Conservation (phyloP, 2,797 vertebrate species). For the Lacerta bilineata region DNA sequence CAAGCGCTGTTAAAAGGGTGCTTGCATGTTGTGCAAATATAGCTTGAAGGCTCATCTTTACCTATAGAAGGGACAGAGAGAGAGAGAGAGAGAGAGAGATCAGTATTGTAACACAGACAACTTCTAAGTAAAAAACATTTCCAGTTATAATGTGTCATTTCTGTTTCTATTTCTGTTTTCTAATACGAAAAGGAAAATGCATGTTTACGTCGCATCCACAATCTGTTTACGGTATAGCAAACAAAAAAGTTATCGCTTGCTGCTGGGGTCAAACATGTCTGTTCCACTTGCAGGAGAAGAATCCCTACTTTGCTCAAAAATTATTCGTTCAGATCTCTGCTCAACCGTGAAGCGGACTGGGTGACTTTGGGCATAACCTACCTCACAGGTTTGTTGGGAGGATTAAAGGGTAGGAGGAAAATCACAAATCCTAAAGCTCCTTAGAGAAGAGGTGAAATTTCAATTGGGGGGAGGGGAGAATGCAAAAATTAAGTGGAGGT, state of each 20-base stretch:
- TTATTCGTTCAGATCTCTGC: background rate
- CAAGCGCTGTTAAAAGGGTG: slow-evolving; percentile 97
- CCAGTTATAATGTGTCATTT: slow-evolving; percentile 68
- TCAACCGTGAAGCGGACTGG: background rate
- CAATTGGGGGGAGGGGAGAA: background rate
- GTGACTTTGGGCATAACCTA: background rate
- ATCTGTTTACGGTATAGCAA: background rate
- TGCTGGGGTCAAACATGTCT: background rate
- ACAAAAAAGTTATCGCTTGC: background rate
- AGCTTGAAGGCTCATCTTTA: slow-evolving; percentile 97
- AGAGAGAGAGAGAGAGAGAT: slow-evolving; percentile 71
- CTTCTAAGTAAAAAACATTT: slow-evolving; percentile 42
- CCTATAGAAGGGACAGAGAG: slow-evolving; percentile 75
- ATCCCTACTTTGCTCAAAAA: background rate
- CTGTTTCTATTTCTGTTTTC: slow-evolving; percentile 8
- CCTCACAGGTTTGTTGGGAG: background rate
- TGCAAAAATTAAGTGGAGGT: background rate
- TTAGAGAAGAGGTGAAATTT: background rate
- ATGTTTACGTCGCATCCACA: background rate
- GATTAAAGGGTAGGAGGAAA: background rate
- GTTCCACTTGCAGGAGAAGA: background rate
- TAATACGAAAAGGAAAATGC: background rate
- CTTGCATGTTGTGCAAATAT: slow-evolving; percentile 99
- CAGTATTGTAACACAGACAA: slow-evolving; percentile 69
- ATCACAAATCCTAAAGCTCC: background rate